phyloP scores from a whole-genome alignment of 2,113 vertebrate genomes.

The Thalassarche chlororhynchos region DNA sequence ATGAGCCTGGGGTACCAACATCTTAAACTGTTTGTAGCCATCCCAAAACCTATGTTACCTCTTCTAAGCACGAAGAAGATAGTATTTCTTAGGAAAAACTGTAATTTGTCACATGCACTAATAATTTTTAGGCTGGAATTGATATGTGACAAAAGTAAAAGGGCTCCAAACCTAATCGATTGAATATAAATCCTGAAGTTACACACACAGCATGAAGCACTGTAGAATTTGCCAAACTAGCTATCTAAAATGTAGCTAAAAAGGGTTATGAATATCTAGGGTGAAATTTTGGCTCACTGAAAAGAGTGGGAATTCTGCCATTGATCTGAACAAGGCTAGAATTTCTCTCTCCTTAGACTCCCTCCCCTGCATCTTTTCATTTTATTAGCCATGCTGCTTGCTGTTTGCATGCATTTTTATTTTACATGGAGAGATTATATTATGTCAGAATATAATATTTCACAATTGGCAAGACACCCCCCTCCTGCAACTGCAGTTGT shows the following conservation, averaged over 20 bases:
- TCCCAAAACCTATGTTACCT: not conserved
- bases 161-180: not conserved
- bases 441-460: conserved; percentile 39
- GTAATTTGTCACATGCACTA: not conserved
- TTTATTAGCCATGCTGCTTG: not conserved
- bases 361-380: not conserved
- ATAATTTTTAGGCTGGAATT: not conserved
- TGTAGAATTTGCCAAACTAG: not conserved
- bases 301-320: conserved; percentile 8
- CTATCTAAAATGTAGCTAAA: not conserved
- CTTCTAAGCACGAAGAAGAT: not conserved
- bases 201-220: not conserved
- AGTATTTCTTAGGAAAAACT: not conserved
- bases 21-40: not conserved
- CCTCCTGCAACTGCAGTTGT: not conserved
- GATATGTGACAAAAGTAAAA: not conserved
- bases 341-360: not conserved
- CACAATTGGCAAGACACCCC: not conserved
- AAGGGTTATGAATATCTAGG: not conserved
- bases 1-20: not conserved
- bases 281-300: not conserved
- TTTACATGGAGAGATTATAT: not conserved
- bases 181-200: not conserved
- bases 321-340: not conserved
- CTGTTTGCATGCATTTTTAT: conserved; percentile 14